phyloP scores from a whole-genome alignment of 2,888 invertebrate genomes.

The Eumerus sabulonum region DNA sequence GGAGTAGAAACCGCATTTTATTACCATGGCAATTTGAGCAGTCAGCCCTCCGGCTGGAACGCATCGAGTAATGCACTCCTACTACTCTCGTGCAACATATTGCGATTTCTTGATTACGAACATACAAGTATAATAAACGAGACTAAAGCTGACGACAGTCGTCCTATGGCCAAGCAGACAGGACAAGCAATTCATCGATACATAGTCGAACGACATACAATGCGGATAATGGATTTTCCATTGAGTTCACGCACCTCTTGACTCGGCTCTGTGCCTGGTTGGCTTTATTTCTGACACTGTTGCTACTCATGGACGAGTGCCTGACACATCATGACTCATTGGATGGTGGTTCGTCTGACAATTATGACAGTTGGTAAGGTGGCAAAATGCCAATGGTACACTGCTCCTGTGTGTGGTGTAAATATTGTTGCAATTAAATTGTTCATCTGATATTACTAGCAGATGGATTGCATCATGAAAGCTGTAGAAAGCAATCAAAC shows the following conservation, averaged over 20 bases:
- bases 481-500: slow-evolving; percentile 4
- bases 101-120: slow-evolving; percentile 65
- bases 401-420: slow-evolving; percentile 51
- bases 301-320: slow-evolving; percentile 40
- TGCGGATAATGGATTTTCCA: slow-evolving; percentile 59
- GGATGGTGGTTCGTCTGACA: slow-evolving; percentile 16
- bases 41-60: not conserved
- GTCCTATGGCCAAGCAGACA: slow-evolving; percentile 48
- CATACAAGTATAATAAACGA: slow-evolving; percentile 57
- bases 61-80: slow-evolving; percentile 43
- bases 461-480: slow-evolving; percentile 36
- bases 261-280: not conserved
- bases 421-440: slow-evolving; percentile 67
- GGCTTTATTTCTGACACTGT: slow-evolving; percentile 35
- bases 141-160: slow-evolving; percentile 58
- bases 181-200: slow-evolving; percentile 58
- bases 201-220: slow-evolving; percentile 7
- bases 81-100: slow-evolving; percentile 51
- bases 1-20: slow-evolving; percentile 57
- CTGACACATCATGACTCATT: slow-evolving; percentile 45
- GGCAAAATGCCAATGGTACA: no score
- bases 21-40: slow-evolving; percentile 54
- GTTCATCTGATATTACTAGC: slow-evolving; percentile 56
- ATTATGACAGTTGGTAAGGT: slow-evolving; percentile 1
- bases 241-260: slow-evolving; percentile 30